Evolutionary conservation across 2,797 vertebrate genomes (phyloP).

Genomic region (Neosilurus hyrtlii): DNA sequence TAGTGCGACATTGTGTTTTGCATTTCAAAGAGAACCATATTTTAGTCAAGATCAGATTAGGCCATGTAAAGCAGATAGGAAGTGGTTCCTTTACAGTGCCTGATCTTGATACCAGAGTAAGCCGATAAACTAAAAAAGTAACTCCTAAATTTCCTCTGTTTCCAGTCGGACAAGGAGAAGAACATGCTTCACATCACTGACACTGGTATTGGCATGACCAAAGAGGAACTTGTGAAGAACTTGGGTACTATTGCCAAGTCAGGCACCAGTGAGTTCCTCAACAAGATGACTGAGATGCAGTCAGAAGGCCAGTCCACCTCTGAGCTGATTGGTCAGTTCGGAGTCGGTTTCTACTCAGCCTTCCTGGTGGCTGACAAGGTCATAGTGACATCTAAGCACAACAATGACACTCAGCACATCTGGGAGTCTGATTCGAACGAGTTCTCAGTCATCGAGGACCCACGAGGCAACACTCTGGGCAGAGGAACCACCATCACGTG

Average conservation of each 20-base stretch:
- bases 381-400: conserved; percentile 96
- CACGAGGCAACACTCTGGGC: conserved; percentile 90
- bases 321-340: conserved; percentile 97
- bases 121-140: background rate
- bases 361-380: conserved; percentile 97
- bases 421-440: conserved; percentile 98
- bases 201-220: conserved; percentile 97
- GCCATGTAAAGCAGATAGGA: background rate
- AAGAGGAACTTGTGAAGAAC: conserved; percentile 93
- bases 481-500: conserved; percentile 95
- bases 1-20: conserved; percentile 33
- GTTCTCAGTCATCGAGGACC: conserved; percentile 92
- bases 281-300: conserved; percentile 90
- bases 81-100: background rate
- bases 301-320: conserved; percentile 90
- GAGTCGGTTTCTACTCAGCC: conserved; percentile 97
- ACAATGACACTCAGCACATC: conserved; percentile 94
- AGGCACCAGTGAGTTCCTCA: conserved; percentile 97
- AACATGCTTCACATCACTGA: conserved; percentile 98
- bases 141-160: background rate
- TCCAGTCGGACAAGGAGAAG: conserved; percentile 95
- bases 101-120: background rate
- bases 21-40: conserved; percentile 41
- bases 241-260: conserved; percentile 98
- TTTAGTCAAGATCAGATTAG: too few species aligned